Evolutionary conservation across 2,888 invertebrate genomes (phyloP).

Genomic region (Xylocampa areola): DNA sequence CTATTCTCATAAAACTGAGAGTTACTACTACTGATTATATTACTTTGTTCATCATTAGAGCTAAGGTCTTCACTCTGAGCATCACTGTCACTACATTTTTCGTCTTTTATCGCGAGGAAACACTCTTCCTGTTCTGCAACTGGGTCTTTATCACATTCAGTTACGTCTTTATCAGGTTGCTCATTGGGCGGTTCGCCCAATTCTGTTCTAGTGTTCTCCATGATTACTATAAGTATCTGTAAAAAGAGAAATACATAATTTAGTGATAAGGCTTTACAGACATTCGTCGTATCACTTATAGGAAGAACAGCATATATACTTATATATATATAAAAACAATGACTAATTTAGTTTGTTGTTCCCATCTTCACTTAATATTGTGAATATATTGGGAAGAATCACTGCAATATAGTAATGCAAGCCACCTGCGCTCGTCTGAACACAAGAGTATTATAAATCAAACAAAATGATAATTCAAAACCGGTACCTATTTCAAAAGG

Average conservation of each 20-base stretch:
- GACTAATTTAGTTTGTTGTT: slow-evolving; percentile 15
- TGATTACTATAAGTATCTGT: slow-evolving; percentile 65
- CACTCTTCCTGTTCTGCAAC: slow-evolving; percentile 65
- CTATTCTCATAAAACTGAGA: slow-evolving; percentile 89
- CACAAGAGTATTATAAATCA: slow-evolving; percentile 82
- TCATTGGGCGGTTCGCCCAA: slow-evolving; percentile 48
- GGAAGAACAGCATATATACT: background rate
- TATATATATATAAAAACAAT: slow-evolving; percentile 26
- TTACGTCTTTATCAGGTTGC: slow-evolving; percentile 45
- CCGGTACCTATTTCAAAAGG: slow-evolving; percentile 88
- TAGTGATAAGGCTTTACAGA: too few species aligned
- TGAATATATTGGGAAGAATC: slow-evolving; percentile 44
- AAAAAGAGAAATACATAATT: slow-evolving; percentile 53
- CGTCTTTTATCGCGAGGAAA: slow-evolving; percentile 73
- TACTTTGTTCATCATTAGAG: slow-evolving; percentile 82
- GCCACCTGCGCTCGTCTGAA: slow-evolving; percentile 72
- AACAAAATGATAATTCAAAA: slow-evolving; percentile 88
- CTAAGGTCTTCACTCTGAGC: slow-evolving; percentile 82
- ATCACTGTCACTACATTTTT: slow-evolving; percentile 82
- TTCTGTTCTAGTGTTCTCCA: slow-evolving; percentile 65
- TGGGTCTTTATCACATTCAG: slow-evolving; percentile 55
- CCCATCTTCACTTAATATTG: slow-evolving; percentile 37
- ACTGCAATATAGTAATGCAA: slow-evolving; percentile 62
- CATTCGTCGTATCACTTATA: background rate
- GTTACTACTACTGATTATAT: slow-evolving; percentile 77